A percentile compares a stretch with the other conserved stretches of the same genome.
phyloP scores from a whole-genome alignment of 1,140 invertebrate genomes.

The Trinorchestia longiramus region DNA sequence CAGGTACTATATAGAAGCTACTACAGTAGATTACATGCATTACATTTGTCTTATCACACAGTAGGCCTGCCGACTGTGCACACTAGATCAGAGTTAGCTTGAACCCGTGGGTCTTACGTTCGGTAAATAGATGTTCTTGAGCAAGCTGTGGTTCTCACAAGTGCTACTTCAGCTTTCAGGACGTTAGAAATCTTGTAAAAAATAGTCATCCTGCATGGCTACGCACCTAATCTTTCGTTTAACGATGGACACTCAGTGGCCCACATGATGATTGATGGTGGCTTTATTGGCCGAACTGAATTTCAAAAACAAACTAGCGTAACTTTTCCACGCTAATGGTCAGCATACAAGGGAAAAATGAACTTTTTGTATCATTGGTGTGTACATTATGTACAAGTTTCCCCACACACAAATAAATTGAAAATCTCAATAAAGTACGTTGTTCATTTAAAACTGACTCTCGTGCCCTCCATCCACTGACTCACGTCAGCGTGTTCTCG shows the following conservation, averaged over 20 bases:
- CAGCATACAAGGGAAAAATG: neutral
- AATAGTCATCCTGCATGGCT: neutral
- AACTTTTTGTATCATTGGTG: neutral
- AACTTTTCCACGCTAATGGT: neutral
- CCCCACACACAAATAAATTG: neutral
- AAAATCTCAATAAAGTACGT: neutral
- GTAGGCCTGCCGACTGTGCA: neutral
- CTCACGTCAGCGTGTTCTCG: neutral
- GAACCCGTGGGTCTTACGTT: neutral
- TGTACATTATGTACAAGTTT: neutral
- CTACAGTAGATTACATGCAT: neutral
- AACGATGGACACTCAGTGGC: neutral
- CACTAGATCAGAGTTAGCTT: neutral
- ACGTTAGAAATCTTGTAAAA: neutral
- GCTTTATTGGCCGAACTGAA: neutral
- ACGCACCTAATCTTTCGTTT: neutral
- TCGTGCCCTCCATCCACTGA: neutral
- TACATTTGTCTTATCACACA: neutral
- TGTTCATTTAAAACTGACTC: neutral
- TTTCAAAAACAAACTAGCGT: neutral
- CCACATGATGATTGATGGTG: neutral
- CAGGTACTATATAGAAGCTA: neutral
- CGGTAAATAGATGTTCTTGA: neutral
- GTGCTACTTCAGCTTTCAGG: conserved; percentile 3
- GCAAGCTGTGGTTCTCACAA: neutral